Evolutionary conservation across 2,888 invertebrate genomes (phyloP).

Genomic region (Margaritifera margaritifera): DNA sequence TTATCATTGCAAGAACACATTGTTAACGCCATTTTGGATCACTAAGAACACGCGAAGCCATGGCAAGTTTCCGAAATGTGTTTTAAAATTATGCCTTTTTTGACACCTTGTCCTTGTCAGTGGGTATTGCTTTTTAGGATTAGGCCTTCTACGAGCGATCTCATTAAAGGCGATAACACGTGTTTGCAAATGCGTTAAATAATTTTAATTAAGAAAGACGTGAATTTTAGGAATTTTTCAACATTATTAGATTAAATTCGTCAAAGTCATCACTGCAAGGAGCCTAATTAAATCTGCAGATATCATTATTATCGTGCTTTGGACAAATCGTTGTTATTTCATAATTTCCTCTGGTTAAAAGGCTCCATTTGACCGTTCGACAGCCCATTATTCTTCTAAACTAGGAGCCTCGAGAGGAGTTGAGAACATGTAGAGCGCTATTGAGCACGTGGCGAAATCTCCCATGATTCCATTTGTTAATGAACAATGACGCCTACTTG

Average conservation of each 20-base stretch:
- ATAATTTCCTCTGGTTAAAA: slow-evolving; percentile 28
- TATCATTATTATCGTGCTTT: slow-evolving; percentile 44
- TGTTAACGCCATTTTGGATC: too few species aligned
- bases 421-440: slow-evolving; percentile 22
- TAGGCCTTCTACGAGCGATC: too few species aligned
- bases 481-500: too few species aligned
- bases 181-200: too few species aligned
- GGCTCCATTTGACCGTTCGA: slow-evolving; percentile 43
- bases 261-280: slow-evolving; percentile 37
- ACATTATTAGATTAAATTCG: slow-evolving; percentile 37
- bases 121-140: too few species aligned
- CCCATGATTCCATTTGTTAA: too few species aligned
- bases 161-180: too few species aligned
- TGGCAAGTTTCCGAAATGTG: too few species aligned
- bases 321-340: slow-evolving; percentile 37
- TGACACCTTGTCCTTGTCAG: too few species aligned
- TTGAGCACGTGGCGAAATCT: neutral
- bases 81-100: too few species aligned
- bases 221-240: neutral
- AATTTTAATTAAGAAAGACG: slow-evolving; percentile 5
- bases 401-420: slow-evolving; percentile 19
- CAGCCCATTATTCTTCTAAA: slow-evolving; percentile 22
- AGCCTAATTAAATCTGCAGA: slow-evolving; percentile 42
- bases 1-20: too few species aligned
- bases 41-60: too few species aligned